phyloP scores from a whole-genome alignment of 1,140 invertebrate genomes.

The Camponotus floridanus region DNA sequence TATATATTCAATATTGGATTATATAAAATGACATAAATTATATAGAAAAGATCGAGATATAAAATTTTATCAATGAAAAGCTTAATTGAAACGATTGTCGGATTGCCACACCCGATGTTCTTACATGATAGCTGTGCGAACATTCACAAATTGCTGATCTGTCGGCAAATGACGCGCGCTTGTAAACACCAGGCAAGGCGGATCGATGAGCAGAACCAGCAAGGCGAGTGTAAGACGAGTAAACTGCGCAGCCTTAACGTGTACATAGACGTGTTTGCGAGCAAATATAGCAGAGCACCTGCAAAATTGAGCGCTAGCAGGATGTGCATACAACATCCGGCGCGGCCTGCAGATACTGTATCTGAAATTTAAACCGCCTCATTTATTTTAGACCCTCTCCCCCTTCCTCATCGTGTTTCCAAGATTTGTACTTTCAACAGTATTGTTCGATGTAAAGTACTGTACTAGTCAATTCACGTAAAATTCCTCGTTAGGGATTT shows the following conservation, averaged over 20 bases:
- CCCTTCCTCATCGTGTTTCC: neutral
- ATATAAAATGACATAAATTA: neutral
- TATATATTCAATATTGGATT: neutral
- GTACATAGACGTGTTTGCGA: constrained; percentile 62
- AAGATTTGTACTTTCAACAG: constrained; percentile 36
- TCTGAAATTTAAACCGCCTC: constrained; percentile 57
- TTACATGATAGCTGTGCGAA: constrained; percentile 23
- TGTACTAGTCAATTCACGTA: neutral
- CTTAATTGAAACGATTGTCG: constrained; percentile 23
- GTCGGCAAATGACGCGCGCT: constrained; percentile 58
- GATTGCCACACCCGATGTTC: constrained; percentile 16
- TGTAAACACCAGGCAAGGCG: constrained; percentile 52
- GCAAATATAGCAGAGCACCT: constrained; percentile 59
- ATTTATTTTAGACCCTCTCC: constrained; percentile 34
- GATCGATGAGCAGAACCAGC: constrained; percentile 56
- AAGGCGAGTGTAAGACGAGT: constrained; percentile 55
- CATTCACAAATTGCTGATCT: constrained; percentile 60
- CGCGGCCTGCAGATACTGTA: constrained; percentile 52
- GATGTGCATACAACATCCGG: constrained; percentile 57
- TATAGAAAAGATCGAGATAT: neutral
- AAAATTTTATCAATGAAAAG: neutral
- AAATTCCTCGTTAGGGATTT: constrained; percentile 9
- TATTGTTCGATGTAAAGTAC: constrained; percentile 35
- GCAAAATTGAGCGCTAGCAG: constrained; percentile 59
- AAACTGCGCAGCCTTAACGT: constrained; percentile 55